A percentile compares a stretch with the other conserved stretches of the same genome.
Evolutionary conservation across 2,113 vertebrate species (phyloP).

Genomic region (Myanophis thanlyinensis): DNA sequence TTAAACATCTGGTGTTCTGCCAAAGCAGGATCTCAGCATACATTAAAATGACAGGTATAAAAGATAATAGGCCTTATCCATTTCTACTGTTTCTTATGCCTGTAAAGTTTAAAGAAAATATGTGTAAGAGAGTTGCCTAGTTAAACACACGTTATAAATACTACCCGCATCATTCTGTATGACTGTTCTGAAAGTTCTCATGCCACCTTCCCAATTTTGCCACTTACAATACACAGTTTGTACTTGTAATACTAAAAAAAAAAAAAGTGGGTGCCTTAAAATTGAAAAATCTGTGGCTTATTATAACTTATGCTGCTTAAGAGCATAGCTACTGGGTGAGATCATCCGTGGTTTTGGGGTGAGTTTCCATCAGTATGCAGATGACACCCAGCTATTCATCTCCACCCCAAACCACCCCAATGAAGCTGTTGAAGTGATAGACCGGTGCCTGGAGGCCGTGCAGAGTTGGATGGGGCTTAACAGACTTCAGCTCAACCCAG

Average conservation of each 20-base stretch:
- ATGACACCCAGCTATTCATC: no score
- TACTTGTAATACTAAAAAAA: background rate
- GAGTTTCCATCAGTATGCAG: no score
- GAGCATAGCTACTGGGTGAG: background rate
- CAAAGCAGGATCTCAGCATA: slow-evolving; percentile 54
- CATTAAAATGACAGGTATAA: slow-evolving; percentile 59
- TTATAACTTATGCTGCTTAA: background rate
- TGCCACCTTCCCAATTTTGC: background rate
- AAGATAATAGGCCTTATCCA: slow-evolving; percentile 38
- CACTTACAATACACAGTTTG: slow-evolving; percentile 5
- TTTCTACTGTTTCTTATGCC: slow-evolving; percentile 29
- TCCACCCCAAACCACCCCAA: no score
- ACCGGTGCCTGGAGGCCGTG: no score
- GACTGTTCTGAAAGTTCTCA: background rate
- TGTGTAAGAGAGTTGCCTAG: background rate
- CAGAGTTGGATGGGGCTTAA: no score
- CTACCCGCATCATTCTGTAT: background rate
- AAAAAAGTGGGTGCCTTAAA: background rate
- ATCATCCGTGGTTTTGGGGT: no score
- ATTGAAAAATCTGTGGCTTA: background rate
- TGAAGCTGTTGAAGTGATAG: no score
- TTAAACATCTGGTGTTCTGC: slow-evolving; percentile 58
- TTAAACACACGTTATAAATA: background rate
- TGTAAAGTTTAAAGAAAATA: slow-evolving; percentile 16
- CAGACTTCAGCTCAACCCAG: no score